phyloP scores from a whole-genome alignment of 2,113 vertebrate species.

The Microcebus griseorufus region DNA sequence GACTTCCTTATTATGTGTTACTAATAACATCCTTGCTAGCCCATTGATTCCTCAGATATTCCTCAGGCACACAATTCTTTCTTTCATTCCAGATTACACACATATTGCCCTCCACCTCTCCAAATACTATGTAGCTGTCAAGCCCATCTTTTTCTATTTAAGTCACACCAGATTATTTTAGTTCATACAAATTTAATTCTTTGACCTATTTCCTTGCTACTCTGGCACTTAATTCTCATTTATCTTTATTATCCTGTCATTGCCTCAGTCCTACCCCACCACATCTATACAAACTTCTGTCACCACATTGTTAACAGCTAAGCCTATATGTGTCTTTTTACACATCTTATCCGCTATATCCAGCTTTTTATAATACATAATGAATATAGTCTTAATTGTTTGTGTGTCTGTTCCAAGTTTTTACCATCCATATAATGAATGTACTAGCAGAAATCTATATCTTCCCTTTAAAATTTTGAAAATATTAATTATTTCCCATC shows the following conservation, averaged over 20 bases:
- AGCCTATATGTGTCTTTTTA: background rate
- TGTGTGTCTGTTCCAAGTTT: background rate
- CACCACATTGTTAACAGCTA: background rate
- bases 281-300: background rate
- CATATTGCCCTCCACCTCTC: background rate
- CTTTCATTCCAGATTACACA: background rate
- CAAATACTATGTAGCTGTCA: background rate
- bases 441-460: background rate
- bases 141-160: background rate
- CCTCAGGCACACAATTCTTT: background rate
- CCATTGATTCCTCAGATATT: background rate
- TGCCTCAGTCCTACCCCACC: background rate
- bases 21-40: background rate
- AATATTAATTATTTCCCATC: background rate
- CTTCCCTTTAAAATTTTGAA: background rate
- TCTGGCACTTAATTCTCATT: background rate
- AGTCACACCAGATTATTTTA: background rate
- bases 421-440: background rate
- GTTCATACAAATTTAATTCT: background rate
- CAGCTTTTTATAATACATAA: background rate
- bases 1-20: background rate
- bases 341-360: background rate
- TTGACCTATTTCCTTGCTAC: background rate
- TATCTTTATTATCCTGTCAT: background rate
- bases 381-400: background rate